Evolutionary conservation across 2,797 vertebrate species (phyloP).

Genomic region (Spatula versicolor): DNA sequence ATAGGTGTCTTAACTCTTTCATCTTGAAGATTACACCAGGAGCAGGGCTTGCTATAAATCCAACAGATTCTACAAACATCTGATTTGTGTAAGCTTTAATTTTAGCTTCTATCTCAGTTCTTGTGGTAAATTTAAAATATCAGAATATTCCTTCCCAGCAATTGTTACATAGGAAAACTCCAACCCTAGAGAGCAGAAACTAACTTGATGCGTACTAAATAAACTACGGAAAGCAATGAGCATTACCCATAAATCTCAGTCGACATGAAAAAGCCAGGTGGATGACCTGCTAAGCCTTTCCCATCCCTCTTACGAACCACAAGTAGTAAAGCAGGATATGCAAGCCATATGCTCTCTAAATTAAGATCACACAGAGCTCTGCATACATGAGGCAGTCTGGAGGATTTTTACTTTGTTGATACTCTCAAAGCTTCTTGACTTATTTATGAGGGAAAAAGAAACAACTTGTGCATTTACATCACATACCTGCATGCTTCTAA

Average conservation of each 20-base stretch:
- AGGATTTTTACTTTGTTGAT: not conserved
- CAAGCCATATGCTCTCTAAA: not conserved
- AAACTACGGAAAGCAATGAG: not conserved
- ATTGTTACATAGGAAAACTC: not conserved
- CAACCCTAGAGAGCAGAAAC: not conserved
- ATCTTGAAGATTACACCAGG: not conserved
- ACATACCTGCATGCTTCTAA: not conserved
- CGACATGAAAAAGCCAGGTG: not conserved
- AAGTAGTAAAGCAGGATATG: not conserved
- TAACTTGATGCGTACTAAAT: not conserved
- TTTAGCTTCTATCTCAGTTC: not conserved
- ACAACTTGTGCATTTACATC: slow-evolving; percentile 7
- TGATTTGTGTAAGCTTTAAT: not conserved
- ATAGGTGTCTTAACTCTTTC: not conserved
- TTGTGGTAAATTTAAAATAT: not conserved
- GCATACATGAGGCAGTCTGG: not conserved
- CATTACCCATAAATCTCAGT: not conserved
- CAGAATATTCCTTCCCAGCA: not conserved
- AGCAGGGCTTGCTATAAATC: not conserved
- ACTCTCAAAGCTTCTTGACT: slow-evolving; percentile 9
- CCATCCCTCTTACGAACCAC: not conserved
- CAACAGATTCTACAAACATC: not conserved
- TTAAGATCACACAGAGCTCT: not conserved
- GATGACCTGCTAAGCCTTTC: not conserved
- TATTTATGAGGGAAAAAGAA: slow-evolving; percentile 24